phyloP scores from a whole-genome alignment of 2,888 invertebrate genomes.

The Eledona agricola region DNA sequence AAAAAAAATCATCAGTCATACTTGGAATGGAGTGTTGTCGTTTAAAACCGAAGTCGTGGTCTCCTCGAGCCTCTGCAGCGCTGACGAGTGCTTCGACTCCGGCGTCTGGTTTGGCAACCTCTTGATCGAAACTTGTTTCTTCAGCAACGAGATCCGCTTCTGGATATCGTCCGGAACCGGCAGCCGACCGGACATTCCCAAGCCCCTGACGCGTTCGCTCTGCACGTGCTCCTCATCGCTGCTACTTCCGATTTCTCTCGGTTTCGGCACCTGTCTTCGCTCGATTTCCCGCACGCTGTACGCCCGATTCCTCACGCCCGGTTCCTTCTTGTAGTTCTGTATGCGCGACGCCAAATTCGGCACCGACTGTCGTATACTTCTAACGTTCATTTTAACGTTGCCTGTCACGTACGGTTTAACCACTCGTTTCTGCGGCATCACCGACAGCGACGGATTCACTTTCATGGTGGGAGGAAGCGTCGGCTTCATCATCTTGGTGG shows the following conservation, averaged over 20 bases:
- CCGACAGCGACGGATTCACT: constrained; percentile 70
- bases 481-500: constrained; percentile 57
- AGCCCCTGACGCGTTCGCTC: constrained; percentile 12
- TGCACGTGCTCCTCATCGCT: constrained; percentile 49
- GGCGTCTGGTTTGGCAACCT: constrained; percentile 46
- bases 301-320: background rate
- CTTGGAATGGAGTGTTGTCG: constrained; percentile 60
- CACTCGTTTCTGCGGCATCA: constrained; percentile 63
- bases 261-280: background rate
- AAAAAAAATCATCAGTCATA: too few species aligned
- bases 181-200: constrained; percentile 19
- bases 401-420: constrained; percentile 55
- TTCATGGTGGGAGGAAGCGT: constrained; percentile 62
- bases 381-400: constrained; percentile 56
- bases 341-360: constrained; percentile 58
- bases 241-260: constrained; percentile 48
- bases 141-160: constrained; percentile 49
- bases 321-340: constrained; percentile 40
- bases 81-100: constrained; percentile 45
- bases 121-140: constrained; percentile 53
- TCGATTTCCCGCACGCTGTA: background rate
- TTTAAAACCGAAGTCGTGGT: constrained; percentile 56
- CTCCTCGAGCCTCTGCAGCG: constrained; percentile 58
- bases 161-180: constrained; percentile 42
- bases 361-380: constrained; percentile 57